phyloP scores from a whole-genome alignment of 1,140 invertebrate species.

The Chelonus insularis region DNA sequence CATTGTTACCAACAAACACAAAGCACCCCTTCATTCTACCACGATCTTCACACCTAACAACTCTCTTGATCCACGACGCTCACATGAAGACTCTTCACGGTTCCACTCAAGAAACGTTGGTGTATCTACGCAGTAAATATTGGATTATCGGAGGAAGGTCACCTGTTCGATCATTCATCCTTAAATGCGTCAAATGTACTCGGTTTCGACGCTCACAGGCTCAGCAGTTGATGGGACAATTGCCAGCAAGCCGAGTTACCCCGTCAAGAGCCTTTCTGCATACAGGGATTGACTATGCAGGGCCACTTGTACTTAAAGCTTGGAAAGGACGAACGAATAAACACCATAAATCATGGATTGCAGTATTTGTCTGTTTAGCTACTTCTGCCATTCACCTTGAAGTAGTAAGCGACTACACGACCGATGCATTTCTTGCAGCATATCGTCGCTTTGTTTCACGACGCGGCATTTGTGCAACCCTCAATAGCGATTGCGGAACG shows the following conservation, averaged over 20 bases:
- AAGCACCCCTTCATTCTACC: neutral
- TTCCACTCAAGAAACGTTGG: conserved; percentile 22
- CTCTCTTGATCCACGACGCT: conserved; percentile 29
- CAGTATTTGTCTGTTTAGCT: conserved; percentile 36
- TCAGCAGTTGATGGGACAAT: conserved; percentile 43
- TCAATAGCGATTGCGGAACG: conserved; percentile 26
- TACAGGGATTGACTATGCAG: conserved; percentile 45
- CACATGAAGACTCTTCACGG: conserved; percentile 36
- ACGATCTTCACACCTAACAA: neutral
- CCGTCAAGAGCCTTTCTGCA: conserved; percentile 33
- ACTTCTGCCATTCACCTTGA: conserved; percentile 35
- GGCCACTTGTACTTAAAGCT: conserved; percentile 41
- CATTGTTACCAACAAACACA: neutral
- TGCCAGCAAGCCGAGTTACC: too few species aligned
- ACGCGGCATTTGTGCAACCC: conserved; percentile 28
- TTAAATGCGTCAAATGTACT: conserved; percentile 27
- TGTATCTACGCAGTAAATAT: neutral
- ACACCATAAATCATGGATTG: conserved; percentile 36
- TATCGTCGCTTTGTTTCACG: conserved; percentile 37
- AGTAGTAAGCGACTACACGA: conserved; percentile 35
- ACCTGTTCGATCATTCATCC: conserved; percentile 31
- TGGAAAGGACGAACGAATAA: conserved; percentile 25
- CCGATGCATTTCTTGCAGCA: conserved; percentile 36
- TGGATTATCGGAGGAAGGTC: conserved; percentile 36
- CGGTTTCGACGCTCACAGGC: neutral